These are phyloP conservation scores for Cyprinus carpio DNA, from an alignment of 2,113 vertebrate genomes.

Conservation along the genomic window DNA sequence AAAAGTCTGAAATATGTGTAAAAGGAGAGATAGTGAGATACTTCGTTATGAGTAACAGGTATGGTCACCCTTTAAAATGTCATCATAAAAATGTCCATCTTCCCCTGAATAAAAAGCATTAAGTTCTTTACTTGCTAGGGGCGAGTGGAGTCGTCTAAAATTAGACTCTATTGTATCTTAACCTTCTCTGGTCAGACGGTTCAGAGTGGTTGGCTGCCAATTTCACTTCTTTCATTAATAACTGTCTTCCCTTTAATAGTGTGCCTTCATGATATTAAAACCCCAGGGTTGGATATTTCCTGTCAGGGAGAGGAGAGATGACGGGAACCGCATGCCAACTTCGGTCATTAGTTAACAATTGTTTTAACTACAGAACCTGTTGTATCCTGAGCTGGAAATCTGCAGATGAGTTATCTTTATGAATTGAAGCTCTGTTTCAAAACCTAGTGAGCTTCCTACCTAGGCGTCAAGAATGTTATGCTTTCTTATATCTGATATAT, in stretches of 20 bases:
- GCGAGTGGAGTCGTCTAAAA: conserved; percentile 47
- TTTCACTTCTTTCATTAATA: conserved; percentile 56
- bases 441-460: background rate
- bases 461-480: background rate
- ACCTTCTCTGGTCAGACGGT: conserved; percentile 46
- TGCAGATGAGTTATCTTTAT: background rate
- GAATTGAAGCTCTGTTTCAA: background rate
- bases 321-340: conserved; percentile 41
- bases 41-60: conserved; percentile 36
- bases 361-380: conserved; percentile 48
- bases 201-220: conserved; percentile 54
- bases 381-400: conserved; percentile 43
- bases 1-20: background rate
- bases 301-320: conserved; percentile 42
- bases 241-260: conserved; percentile 47
- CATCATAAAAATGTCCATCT: conserved; percentile 48
- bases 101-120: conserved; percentile 37
- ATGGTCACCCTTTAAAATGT: conserved; percentile 44
- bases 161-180: conserved; percentile 47
- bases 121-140: conserved; percentile 36
- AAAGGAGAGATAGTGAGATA: conserved; percentile 7
- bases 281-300: conserved; percentile 44
- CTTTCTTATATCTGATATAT: background rate
- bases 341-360: conserved; percentile 41
- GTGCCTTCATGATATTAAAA: conserved; percentile 41